A percentile compares a stretch with the other conserved stretches of the same genome.
Evolutionary conservation across 2,797 vertebrate genomes (phyloP).

Genomic region (Apogon talboti): DNA sequence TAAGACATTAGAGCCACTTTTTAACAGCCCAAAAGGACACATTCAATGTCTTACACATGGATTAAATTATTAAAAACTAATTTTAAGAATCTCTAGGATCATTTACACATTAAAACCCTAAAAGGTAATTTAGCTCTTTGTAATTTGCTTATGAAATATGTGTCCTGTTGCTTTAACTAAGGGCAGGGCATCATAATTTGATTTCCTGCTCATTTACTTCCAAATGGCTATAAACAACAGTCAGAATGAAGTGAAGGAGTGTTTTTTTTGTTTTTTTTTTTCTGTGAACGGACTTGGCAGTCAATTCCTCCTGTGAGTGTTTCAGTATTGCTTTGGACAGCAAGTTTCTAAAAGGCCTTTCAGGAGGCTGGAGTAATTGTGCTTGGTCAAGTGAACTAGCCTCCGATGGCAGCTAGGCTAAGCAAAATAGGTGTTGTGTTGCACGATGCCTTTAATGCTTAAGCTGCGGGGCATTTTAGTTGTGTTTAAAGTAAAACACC

Average conservation of each 20-base stretch:
- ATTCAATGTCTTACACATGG: constrained; percentile 28
- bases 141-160: constrained; percentile 67
- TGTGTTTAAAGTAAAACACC: constrained; percentile 30
- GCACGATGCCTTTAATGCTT: constrained; percentile 50
- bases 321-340: constrained; percentile 83
- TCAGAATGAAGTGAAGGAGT: constrained; percentile 78
- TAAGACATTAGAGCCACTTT: constrained; percentile 12
- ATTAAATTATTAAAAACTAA: constrained; percentile 35
- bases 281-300: constrained; percentile 62
- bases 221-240: constrained; percentile 82
- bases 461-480: constrained; percentile 41
- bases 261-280: constrained; percentile 27
- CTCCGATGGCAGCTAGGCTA: constrained; percentile 74
- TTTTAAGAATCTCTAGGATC: constrained; percentile 42
- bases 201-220: constrained; percentile 82
- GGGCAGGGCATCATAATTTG: constrained; percentile 78
- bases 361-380: constrained; percentile 81
- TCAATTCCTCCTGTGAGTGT: constrained; percentile 80
- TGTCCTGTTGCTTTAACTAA: constrained; percentile 73
- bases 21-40: background rate
- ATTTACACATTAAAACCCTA: constrained; percentile 70
- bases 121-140: constrained; percentile 57
- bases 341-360: constrained; percentile 84
- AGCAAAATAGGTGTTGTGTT: constrained; percentile 79
- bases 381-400: constrained; percentile 83